These are phyloP conservation scores for Xestia ashworthii DNA, from an alignment of 2,888 invertebrate species.

Conservation along the genomic window DNA sequence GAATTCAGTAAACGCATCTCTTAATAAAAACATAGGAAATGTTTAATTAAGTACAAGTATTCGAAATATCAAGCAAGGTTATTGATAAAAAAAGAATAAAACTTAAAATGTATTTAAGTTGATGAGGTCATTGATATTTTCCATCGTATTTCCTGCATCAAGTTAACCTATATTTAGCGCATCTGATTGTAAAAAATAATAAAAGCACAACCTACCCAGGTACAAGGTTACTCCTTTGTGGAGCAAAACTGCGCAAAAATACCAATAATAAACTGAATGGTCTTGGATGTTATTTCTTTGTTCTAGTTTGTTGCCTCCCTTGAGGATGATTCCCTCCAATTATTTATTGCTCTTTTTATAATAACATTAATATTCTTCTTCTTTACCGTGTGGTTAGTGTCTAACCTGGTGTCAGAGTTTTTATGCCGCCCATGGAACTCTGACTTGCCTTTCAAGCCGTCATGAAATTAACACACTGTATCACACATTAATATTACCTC, in stretches of 20 bases:
- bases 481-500: neutral
- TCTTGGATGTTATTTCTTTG: neutral
- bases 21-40: neutral
- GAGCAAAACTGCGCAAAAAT: neutral
- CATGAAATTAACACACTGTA: no score
- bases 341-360: conserved; percentile 6
- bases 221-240: conserved; percentile 8
- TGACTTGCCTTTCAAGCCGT: no score
- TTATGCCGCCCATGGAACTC: no score
- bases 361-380: neutral
- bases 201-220: neutral
- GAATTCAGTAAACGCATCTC: neutral
- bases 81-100: conserved; percentile 3
- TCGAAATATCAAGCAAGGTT: conserved; percentile 1
- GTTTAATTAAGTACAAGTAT: neutral
- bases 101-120: neutral
- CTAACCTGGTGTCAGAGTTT: no score
- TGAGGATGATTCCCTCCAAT: neutral
- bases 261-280: neutral
- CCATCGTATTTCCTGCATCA: conserved; percentile 10
- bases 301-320: neutral
- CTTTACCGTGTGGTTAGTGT: no score
- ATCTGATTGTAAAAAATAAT: conserved; percentile 2
- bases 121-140: conserved; percentile 13
- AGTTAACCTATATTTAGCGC: conserved; percentile 1